Base-by-base conservation (phyloP, 2,888 invertebrate genomes). In the Stegana nigrithorax region DNA sequence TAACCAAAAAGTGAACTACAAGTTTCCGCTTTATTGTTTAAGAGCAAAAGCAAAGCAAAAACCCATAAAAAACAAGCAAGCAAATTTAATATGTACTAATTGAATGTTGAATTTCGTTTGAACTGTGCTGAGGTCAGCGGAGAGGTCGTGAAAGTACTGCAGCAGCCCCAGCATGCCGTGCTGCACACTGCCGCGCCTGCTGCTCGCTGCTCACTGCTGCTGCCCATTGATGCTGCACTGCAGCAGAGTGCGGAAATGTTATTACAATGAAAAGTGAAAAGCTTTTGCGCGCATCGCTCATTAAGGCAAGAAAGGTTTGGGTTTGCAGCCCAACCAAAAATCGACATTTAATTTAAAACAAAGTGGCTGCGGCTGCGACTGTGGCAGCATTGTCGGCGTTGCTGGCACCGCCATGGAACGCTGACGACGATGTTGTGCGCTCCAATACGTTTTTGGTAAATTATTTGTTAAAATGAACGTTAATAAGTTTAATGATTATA, bases 81-180 rank as follows among this genome's bases (percentile, higher is more conserved):
- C 71, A 73, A 68, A 73, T 68, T 73, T 71, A 65, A 74, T 74
- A 72, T 73, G 64, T 68, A 73, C 74, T 73, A 73, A 73, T 75
- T 75, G 73, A 74, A 72, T 73, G 72, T 73, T 74, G 74, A 67
- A 71, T 66, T 65, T 63, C 57, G 59, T 64, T 58, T 57, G 36
- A 55, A 32, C 32, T 53, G 53, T 19, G 53, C 23, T 64, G 55
- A 64, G 73, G 73, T 73, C 73, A 73, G 39, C 23, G 29, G 55
- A 67, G 63, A 70, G 73, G 72, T 73, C 74, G 74, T 74, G 74
- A 73, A 73, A 73, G 73, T 73, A 73, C 65, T 17, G 8, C 27
- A 14, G 8, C 17, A 47, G 14, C 6, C 39, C 12, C 4, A 5
- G 10, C 4, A 39, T n/a, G n/a, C n/a, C n/a, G n/a, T n/a, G n/a